Conservation (phyloP, 2,113 vertebrate genomes). For the Macrotus californicus region DNA sequence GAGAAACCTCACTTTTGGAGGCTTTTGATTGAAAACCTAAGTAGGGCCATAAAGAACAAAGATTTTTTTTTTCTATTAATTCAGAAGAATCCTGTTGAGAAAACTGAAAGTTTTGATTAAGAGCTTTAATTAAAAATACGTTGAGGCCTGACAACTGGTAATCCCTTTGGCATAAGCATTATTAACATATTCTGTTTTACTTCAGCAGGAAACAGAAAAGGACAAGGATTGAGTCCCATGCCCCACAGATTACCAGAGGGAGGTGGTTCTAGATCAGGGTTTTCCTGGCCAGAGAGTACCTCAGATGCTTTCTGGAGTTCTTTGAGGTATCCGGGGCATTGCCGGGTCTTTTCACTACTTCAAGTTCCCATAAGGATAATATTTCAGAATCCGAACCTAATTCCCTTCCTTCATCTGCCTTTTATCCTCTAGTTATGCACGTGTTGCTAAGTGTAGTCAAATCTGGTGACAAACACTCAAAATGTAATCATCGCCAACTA, state of each 20-base stretch:
- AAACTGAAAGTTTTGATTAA: constrained; percentile 39
- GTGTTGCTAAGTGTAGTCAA: constrained; percentile 10
- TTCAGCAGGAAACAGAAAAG: constrained; percentile 21
- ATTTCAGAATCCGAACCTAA: constrained; percentile 30
- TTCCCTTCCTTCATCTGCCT: constrained; percentile 19
- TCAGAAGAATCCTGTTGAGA: constrained; percentile 11
- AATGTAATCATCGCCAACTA: background rate
- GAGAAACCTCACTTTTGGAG: constrained; percentile 21
- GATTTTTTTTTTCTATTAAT: constrained; percentile 15
- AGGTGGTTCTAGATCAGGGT: background rate
- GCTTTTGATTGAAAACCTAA: constrained; percentile 25
- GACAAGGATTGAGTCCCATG: background rate
- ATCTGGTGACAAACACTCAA: background rate
- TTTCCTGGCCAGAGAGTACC: background rate
- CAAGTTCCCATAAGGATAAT: constrained; percentile 19
- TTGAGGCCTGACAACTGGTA: background rate
- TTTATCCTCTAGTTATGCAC: background rate
- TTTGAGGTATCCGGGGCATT: background rate
- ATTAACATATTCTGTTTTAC: constrained; percentile 34
- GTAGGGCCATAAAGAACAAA: background rate
- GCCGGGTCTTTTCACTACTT: background rate
- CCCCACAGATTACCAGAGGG: background rate
- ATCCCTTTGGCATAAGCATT: background rate
- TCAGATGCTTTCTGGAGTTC: background rate
- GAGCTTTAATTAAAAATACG: constrained; percentile 45